Evolutionary conservation across 2,888 invertebrate genomes (phyloP), one percentile per base, ranked within the genome.

Genomic region (Ormyrus nitidulus): DNA sequence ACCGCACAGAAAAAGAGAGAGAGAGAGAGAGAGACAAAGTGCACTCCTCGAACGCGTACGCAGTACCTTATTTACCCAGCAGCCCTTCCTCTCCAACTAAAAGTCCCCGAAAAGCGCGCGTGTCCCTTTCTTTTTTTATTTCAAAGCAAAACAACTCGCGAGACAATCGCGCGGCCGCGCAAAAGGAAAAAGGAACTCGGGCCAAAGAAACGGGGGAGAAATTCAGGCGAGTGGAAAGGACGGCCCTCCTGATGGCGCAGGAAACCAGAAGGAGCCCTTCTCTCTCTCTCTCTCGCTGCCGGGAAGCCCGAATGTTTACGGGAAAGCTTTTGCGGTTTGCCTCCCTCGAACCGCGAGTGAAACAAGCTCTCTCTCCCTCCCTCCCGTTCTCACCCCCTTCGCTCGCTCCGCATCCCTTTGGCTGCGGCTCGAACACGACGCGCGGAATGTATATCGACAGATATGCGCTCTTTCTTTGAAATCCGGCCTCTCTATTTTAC

Each of bases 251-350:
- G 34, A 34, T 34, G 34, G 34, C 34, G 34, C 34, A 34, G 34
- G 34, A 34, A 34, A 34, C 34, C 34, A 34, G 34, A 34, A 34
- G 34, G 34, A 34, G 34, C 34, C 34, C 19, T n/a, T 53, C 70
- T 13, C 56, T 48, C 34, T 59, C 19, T 48, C 13, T 68, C 11
- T 53, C 19, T 46, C 51, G 2, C 61, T 53, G 5, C 51, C 9
- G 56, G 65, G 80, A 81, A 82, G 81, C 83, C 77, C 82, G 81
- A 84, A 83, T 85, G 84, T 86, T 86, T 83, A 85, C 83, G 79
- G 79, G 80, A 80, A 80, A 83, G 83, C 83, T 82, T 83, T 83
- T 80, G 83, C 81, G 83, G 83, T 83, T 84, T 82, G 46, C 71
- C 66, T 48, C 64, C 44, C 56, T 48, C 44, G 13, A 8, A 65